Evolutionary conservation across 2,888 invertebrate genomes (phyloP).

Genomic region (Rosalia funebris): DNA sequence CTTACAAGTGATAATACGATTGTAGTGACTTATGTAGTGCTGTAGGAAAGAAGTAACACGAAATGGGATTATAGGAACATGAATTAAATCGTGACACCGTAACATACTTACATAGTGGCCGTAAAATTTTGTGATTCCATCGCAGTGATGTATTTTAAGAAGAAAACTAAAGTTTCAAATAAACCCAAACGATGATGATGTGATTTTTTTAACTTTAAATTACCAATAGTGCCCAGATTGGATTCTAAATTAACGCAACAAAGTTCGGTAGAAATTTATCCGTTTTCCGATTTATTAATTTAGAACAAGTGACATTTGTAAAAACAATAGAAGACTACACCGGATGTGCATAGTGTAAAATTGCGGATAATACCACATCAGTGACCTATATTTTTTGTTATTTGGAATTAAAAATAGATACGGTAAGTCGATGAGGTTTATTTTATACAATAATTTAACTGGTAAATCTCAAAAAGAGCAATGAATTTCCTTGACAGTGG

Average conservation of each 20-base stretch:
- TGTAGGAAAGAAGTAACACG: neutral
- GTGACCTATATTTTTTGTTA: conserved; percentile 54
- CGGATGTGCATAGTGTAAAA: conserved; percentile 55
- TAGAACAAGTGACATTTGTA: conserved; percentile 49
- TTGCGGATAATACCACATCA: conserved; percentile 56
- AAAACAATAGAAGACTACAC: conserved; percentile 51
- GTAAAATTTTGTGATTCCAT: conserved; percentile 24
- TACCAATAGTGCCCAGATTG: conserved; percentile 21
- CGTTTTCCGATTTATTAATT: conserved; percentile 30
- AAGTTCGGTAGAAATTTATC: conserved; percentile 29
- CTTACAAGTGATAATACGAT: neutral
- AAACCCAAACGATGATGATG: conserved; percentile 52
- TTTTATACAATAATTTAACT: conserved; percentile 27
- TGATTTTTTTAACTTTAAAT: conserved; percentile 12
- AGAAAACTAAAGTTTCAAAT: conserved; percentile 47
- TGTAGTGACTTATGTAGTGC: conserved; percentile 18
- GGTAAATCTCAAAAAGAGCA: conserved; percentile 39
- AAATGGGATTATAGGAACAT: conserved; percentile 26
- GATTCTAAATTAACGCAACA: conserved; percentile 22
- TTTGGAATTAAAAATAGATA: conserved; percentile 43
- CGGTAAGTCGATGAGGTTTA: conserved; percentile 43
- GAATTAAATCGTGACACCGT: conserved; percentile 52
- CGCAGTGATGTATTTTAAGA: conserved; percentile 53
- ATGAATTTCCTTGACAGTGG: conserved; percentile 56
- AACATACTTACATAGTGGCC: conserved; percentile 52